Evolutionary conservation across 2,888 invertebrate species (phyloP).

Genomic region (Chydorus sphaericus): DNA sequence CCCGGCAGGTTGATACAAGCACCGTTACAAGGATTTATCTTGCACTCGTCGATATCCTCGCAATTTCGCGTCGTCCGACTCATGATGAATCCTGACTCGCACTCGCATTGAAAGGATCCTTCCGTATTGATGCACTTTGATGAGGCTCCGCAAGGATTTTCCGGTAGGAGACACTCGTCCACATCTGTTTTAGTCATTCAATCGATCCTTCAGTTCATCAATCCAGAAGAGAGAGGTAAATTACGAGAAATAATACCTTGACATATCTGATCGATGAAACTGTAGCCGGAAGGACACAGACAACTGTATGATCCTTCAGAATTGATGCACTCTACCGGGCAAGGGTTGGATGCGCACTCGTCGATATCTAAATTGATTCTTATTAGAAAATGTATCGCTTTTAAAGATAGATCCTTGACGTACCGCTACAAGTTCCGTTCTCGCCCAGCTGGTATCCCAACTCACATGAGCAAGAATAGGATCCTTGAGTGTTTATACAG

Average conservation of each 20-base stretch:
- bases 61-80: conserved; percentile 24
- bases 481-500: conserved; percentile 35
- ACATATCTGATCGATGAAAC: conserved; percentile 14
- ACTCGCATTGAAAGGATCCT: conserved; percentile 23
- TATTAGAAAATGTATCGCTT: neutral
- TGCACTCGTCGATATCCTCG: conserved; percentile 28
- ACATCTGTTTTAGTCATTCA: conserved; percentile 18
- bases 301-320: conserved; percentile 37
- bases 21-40: conserved; percentile 12
- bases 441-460: conserved; percentile 33
- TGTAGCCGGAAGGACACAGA: conserved; percentile 42
- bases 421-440: conserved; percentile 27
- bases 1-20: conserved; percentile 28
- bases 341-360: conserved; percentile 43
- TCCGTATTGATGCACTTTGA: conserved; percentile 21
- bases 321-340: conserved; percentile 42
- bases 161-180: conserved; percentile 21
- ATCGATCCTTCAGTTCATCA: neutral
- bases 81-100: conserved; percentile 20
- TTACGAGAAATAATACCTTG: neutral
- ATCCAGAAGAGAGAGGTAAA: neutral
- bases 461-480: conserved; percentile 42
- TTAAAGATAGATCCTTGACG: neutral
- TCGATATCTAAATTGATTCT: conserved; percentile 30
- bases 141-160: conserved; percentile 20